Conservation (phyloP, 2,888 invertebrate species). For the Xylota sylvarum region DNA sequence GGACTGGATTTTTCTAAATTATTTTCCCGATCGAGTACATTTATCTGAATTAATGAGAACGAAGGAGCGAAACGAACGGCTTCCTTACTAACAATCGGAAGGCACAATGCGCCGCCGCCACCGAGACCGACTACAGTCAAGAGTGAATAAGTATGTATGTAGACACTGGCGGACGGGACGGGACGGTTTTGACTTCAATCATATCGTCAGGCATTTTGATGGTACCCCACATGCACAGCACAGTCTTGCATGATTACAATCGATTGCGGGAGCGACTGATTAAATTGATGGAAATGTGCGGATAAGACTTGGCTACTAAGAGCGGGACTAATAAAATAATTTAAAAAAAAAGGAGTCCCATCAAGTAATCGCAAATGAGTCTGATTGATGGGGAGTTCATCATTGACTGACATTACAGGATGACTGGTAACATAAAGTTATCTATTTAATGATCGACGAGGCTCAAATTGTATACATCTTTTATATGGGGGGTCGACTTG, state of each 20-base stretch:
- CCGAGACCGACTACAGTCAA: neutral
- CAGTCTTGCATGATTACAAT: conserved; percentile 72
- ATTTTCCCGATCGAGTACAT: conserved; percentile 74
- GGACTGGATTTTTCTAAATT: conserved; percentile 76
- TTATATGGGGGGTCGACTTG: conserved; percentile 3
- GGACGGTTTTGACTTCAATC: conserved; percentile 76
- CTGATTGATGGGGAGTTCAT: conserved; percentile 70
- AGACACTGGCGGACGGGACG: conserved; percentile 19
- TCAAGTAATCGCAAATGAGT: conserved; percentile 63
- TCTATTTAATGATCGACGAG: conserved; percentile 70
- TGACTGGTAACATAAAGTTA: conserved; percentile 72
- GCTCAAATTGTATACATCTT: neutral
- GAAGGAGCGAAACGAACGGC: conserved; percentile 37
- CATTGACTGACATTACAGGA: conserved; percentile 55
- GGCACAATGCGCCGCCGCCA: too few relatives aligned
- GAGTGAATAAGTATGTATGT: neutral
- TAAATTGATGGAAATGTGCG: conserved; percentile 71
- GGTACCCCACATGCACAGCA: conserved; percentile 37
- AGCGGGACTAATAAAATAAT: conserved; percentile 68
- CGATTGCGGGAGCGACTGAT: conserved; percentile 73
- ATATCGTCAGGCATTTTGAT: conserved; percentile 75
- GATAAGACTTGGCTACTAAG: conserved; percentile 37
- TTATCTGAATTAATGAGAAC: conserved; percentile 76
- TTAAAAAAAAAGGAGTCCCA: conserved; percentile 56
- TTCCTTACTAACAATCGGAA: conserved; percentile 34